Percentiles rank a stretch among this genome's conserved stretches.
Conservation (phyloP, 2,113 vertebrate species). For the Blennius ocellaris region DNA sequence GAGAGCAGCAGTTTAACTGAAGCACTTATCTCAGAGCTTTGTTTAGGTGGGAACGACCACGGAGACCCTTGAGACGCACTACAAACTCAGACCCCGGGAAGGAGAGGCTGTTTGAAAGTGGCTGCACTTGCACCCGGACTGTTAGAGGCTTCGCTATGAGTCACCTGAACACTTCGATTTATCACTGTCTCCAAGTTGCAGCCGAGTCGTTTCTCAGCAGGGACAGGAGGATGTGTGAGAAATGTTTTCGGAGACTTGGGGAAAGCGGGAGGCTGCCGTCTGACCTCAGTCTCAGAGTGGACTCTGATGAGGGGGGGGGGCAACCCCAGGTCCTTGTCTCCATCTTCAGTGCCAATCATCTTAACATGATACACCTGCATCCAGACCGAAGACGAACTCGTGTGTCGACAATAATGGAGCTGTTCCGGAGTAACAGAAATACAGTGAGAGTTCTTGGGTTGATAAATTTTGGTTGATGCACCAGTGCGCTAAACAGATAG, state of each 20-base stretch:
- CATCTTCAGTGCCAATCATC: slow-evolving; percentile 3
- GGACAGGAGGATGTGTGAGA: slow-evolving; percentile 39
- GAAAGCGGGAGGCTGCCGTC: slow-evolving; percentile 33
- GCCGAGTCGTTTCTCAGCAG: slow-evolving; percentile 61
- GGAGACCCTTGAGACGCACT: slow-evolving; percentile 44
- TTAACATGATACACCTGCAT: background rate
- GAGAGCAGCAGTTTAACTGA: slow-evolving; percentile 38
- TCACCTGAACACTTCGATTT: slow-evolving; percentile 70
- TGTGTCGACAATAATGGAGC: background rate
- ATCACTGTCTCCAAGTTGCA: slow-evolving; percentile 58
- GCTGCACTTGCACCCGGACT: slow-evolving; percentile 52
- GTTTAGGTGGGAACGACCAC: slow-evolving; percentile 49
- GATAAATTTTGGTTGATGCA: background rate
- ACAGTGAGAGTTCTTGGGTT: background rate
- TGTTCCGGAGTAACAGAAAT: too few relatives aligned
- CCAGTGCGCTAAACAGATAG: background rate
- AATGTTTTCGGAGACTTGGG: slow-evolving; percentile 50
- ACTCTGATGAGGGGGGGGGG: slow-evolving; percentile 6
- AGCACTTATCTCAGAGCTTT: slow-evolving; percentile 55
- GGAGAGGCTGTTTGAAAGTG: slow-evolving; percentile 51
- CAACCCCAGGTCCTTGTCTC: background rate
- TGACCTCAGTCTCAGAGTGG: slow-evolving; percentile 31
- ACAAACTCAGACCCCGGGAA: slow-evolving; percentile 40
- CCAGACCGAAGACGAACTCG: background rate
- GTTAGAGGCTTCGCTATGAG: slow-evolving; percentile 60